Percentiles rank a stretch among this genome's conserved stretches.
These are phyloP conservation scores for Spialia ferax DNA, from an alignment of 2,888 invertebrate species.

Conservation along the genomic window DNA sequence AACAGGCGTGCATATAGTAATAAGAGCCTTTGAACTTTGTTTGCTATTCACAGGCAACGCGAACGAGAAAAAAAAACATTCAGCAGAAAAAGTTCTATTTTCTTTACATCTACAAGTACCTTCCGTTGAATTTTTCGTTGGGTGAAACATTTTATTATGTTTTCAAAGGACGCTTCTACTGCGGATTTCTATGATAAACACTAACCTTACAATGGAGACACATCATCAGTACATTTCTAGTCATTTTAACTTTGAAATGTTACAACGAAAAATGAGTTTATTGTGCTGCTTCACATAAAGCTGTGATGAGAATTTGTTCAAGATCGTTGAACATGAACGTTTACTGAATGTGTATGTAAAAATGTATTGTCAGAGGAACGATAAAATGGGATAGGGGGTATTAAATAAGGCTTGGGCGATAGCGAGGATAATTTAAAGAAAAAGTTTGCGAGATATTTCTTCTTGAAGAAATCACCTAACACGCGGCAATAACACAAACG, in stretches of 20 bases:
- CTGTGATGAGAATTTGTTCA: constrained; percentile 54
- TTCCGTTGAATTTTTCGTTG: constrained; percentile 22
- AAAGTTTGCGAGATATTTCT: not conserved
- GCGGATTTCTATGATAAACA: constrained; percentile 15
- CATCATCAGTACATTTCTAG: constrained; percentile 46
- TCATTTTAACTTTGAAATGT: constrained; percentile 51
- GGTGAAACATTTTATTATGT: constrained; percentile 37
- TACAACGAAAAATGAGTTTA: constrained; percentile 55
- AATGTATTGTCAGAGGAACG: constrained; percentile 24
- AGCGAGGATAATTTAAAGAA: constrained; percentile 16
- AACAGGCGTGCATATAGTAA: constrained; percentile 11
- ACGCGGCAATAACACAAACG: not conserved
- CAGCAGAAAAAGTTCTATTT: constrained; percentile 42
- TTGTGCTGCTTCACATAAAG: constrained; percentile 51
- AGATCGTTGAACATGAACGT: constrained; percentile 52
- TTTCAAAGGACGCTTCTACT: constrained; percentile 23
- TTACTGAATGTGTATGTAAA: constrained; percentile 25
- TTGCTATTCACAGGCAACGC: constrained; percentile 39
- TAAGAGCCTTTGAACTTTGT: constrained; percentile 36
- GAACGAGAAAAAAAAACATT: constrained; percentile 40
- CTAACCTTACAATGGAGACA: not conserved
- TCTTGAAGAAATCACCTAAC: not conserved
- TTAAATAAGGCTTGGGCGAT: constrained; percentile 15
- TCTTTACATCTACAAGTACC: constrained; percentile 17
- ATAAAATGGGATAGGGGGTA: constrained; percentile 24